phyloP scores from a whole-genome alignment of 2,113 vertebrate species.

The Trinectes maculatus region DNA sequence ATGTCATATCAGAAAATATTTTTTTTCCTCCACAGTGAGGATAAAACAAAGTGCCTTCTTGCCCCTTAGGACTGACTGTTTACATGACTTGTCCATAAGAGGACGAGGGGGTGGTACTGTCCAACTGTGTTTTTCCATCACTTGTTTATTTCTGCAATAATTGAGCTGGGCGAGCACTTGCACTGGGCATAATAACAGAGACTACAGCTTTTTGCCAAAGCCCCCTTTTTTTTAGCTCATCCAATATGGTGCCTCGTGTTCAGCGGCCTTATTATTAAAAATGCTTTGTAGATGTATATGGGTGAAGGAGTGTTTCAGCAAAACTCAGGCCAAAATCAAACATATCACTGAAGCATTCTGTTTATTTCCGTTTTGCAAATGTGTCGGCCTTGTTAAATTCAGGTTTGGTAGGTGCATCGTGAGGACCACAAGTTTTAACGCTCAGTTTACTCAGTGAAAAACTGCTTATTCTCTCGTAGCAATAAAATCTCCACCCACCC shows the following conservation, averaged over 20 bases:
- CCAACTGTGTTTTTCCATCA: constrained; percentile 43
- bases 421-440: background rate
- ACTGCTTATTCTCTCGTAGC: constrained; percentile 23
- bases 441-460: background rate
- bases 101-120: constrained; percentile 29
- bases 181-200: constrained; percentile 33
- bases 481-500: constrained; percentile 32
- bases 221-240: constrained; percentile 5
- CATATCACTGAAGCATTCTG: constrained; percentile 33
- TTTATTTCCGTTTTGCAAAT: background rate
- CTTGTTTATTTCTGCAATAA: constrained; percentile 67
- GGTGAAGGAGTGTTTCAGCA: constrained; percentile 41
- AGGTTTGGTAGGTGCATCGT: constrained; percentile 22
- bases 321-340: constrained; percentile 62
- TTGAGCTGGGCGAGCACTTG: constrained; percentile 52
- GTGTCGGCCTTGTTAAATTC: constrained; percentile 12
- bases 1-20: constrained; percentile 26
- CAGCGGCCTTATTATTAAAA: constrained; percentile 29
- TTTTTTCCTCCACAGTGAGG: constrained; percentile 27
- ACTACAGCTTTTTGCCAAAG: constrained; percentile 16
- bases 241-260: constrained; percentile 40
- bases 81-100: constrained; percentile 40
- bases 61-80: constrained; percentile 49
- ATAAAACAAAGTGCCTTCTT: constrained; percentile 25
- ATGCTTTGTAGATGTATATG: constrained; percentile 3